A percentile compares a stretch with the other conserved stretches of the same genome.
Evolutionary conservation across 2,113 vertebrate species (phyloP).

Genomic region (Cyanoramphus novaezelandiae): DNA sequence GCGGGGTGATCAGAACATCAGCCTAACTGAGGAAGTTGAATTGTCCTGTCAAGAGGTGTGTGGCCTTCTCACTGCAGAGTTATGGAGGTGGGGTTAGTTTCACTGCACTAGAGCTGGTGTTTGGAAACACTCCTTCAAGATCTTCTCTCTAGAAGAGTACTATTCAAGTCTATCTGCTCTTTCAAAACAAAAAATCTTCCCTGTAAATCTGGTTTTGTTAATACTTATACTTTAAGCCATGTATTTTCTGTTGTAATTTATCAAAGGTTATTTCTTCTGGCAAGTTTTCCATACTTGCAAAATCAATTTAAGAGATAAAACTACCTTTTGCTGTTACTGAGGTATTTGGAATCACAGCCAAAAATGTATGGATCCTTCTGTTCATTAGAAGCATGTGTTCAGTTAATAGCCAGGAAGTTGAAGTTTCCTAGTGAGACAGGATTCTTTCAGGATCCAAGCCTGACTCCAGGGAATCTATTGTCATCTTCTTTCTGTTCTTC

Average conservation of each 20-base stretch:
- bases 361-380: background rate
- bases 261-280: conserved; percentile 1
- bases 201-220: conserved; percentile 15
- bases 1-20: background rate
- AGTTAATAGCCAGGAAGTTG: background rate
- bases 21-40: background rate
- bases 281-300: background rate
- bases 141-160: background rate
- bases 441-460: conserved; percentile 33
- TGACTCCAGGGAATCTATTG: conserved; percentile 26
- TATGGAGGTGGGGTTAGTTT: background rate
- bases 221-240: background rate
- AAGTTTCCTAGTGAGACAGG: background rate
- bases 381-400: background rate
- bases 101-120: background rate
- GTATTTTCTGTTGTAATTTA: background rate
- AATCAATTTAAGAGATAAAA: background rate
- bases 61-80: background rate
- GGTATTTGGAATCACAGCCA: background rate
- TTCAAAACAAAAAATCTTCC: background rate
- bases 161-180: background rate
- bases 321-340: background rate
- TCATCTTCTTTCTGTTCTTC: conserved; percentile 10
- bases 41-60: background rate
- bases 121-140: background rate